phyloP scores from a whole-genome alignment of 2,113 vertebrate species.

The Lutjanus erythropterus region DNA sequence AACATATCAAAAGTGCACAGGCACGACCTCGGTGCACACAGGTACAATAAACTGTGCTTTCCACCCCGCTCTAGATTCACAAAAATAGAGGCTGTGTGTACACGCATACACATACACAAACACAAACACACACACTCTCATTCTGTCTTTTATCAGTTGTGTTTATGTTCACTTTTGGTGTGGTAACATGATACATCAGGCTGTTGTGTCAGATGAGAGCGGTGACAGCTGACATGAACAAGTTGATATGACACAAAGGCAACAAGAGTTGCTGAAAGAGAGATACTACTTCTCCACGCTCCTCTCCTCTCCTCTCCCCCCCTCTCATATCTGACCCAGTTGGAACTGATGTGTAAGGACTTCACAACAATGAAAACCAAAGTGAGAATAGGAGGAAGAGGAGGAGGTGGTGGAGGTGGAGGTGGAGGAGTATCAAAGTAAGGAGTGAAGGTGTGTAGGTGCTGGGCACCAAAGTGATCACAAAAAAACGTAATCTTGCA shows the following conservation, averaged over 20 bases:
- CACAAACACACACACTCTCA: not conserved
- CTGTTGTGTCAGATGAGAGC: slow-evolving; percentile 17
- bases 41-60: not conserved
- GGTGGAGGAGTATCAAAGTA: slow-evolving; percentile 45
- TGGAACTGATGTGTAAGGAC: slow-evolving; percentile 58
- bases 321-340: slow-evolving; percentile 51
- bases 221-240: slow-evolving; percentile 37
- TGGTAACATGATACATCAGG: slow-evolving; percentile 7
- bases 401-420: slow-evolving; percentile 12
- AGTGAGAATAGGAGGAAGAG: slow-evolving; percentile 22
- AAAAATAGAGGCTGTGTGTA: not conserved
- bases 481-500: slow-evolving; percentile 49
- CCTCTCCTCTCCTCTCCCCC: not conserved
- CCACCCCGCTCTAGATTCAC: not conserved
- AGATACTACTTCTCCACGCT: not conserved
- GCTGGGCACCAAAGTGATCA: slow-evolving; percentile 39
- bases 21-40: not conserved
- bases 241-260: slow-evolving; percentile 24
- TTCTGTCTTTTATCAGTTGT: not conserved
- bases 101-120: not conserved
- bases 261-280: slow-evolving; percentile 14
- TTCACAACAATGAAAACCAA: slow-evolving; percentile 51
- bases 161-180: slow-evolving; percentile 12
- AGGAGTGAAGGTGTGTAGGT: not conserved
- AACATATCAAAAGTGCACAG: not conserved